Percentiles rank a stretch among this genome's conserved stretches.
Evolutionary conservation across 2,888 invertebrate genomes (phyloP).

Genomic region (Plagodis dolabraria): DNA sequence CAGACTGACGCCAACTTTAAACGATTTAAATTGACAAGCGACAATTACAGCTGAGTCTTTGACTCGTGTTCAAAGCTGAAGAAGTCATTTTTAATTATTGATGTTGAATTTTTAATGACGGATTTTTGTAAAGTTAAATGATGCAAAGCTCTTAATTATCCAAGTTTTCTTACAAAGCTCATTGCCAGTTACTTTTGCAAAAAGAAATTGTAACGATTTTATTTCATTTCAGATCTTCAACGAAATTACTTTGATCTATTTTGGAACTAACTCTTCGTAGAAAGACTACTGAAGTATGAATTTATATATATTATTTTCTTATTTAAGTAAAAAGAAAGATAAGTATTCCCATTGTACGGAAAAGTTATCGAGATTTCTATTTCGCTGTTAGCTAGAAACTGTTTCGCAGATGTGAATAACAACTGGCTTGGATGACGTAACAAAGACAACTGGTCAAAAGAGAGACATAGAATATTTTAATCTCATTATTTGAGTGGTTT

Average conservation of each 20-base stretch:
- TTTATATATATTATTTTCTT: no score
- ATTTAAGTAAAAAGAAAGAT: slow-evolving; percentile 17
- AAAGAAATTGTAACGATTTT: no score
- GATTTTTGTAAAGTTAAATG: slow-evolving; percentile 8
- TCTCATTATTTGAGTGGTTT: no score
- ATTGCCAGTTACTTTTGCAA: neutral
- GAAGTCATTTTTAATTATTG: slow-evolving; percentile 12
- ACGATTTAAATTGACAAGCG: slow-evolving; percentile 35
- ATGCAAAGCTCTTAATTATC: slow-evolving; percentile 9
- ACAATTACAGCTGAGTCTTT: slow-evolving; percentile 14
- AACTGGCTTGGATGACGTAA: no score
- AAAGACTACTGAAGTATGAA: no score
- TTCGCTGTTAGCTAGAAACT: slow-evolving; percentile 22
- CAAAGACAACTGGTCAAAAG: no score
- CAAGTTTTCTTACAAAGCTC: slow-evolving; percentile 5
- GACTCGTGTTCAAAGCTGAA: slow-evolving; percentile 14
- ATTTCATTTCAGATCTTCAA: no score
- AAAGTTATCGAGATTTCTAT: slow-evolving; percentile 26
- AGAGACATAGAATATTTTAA: no score
- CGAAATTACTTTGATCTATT: no score
- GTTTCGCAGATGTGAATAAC: neutral
- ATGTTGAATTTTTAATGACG: slow-evolving; percentile 13
- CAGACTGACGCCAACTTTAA: slow-evolving; percentile 38
- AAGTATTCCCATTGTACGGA: slow-evolving; percentile 10
- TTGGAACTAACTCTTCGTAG: no score